phyloP scores from a whole-genome alignment of 2,888 invertebrate species.

The Xylota sylvarum region DNA sequence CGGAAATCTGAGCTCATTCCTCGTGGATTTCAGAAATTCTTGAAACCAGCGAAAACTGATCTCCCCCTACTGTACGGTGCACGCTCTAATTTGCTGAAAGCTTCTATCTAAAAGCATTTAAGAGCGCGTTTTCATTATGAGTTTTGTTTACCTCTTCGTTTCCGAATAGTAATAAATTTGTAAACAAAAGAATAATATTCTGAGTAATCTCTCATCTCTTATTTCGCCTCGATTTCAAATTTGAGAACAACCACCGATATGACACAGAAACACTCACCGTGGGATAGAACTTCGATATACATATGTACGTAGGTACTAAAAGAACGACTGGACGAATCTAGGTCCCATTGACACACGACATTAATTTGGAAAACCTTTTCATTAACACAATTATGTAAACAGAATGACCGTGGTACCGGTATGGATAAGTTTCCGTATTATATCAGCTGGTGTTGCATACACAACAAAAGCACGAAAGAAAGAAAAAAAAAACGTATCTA shows the following conservation, averaged over 20 bases:
- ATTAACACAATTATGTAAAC: slow-evolving; percentile 21
- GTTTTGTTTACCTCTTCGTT: neutral
- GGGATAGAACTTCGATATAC: slow-evolving; percentile 9
- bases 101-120: neutral
- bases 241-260: neutral
- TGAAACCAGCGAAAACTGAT: neutral
- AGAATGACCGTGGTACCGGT: neutral
- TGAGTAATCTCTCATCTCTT: neutral
- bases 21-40: neutral
- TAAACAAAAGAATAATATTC: neutral
- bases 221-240: neutral
- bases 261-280: neutral
- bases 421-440: neutral
- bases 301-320: neutral
- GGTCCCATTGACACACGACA: slow-evolving; percentile 19
- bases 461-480: neutral
- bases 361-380: neutral
- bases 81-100: neutral
- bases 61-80: neutral
- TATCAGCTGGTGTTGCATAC: neutral
- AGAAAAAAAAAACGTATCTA: neutral
- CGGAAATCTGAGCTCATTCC: neutral
- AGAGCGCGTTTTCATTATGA: no score
- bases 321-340: slow-evolving; percentile 6
- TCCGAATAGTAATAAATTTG: neutral